phyloP scores from a whole-genome alignment of 1,140 invertebrate genomes.

The Leucophenga varia region DNA sequence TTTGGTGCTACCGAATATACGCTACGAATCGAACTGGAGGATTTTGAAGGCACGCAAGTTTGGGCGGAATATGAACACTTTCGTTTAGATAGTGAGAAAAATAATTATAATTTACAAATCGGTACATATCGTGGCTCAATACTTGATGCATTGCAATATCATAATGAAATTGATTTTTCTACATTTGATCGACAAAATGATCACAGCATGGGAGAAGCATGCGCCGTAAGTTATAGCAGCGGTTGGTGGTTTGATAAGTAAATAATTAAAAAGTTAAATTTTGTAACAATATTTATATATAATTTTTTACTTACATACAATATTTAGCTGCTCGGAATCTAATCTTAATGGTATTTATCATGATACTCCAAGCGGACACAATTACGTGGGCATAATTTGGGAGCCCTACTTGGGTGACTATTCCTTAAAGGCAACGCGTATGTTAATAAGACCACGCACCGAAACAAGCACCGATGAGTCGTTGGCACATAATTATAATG shows the following conservation, averaged over 20 bases:
- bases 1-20: constrained; percentile 55
- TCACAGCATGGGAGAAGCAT: constrained; percentile 28
- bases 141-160: constrained; percentile 62
- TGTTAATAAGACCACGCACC: constrained; percentile 39
- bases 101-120: constrained; percentile 61
- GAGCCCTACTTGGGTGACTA: constrained; percentile 61
- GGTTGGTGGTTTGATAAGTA: constrained; percentile 68
- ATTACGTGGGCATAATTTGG: constrained; percentile 63
- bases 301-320: too few species aligned
- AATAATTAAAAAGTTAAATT: too few species aligned
- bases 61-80: constrained; percentile 60
- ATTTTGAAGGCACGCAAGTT: constrained; percentile 54
- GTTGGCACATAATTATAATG: too few species aligned
- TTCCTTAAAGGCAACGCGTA: constrained; percentile 40
- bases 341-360: constrained; percentile 65
- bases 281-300: too few species aligned
- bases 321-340: constrained; percentile 62
- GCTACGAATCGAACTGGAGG: constrained; percentile 61
- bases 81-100: constrained; percentile 58
- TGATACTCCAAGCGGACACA: constrained; percentile 57
- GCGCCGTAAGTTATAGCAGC: constrained; percentile 58
- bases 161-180: constrained; percentile 63
- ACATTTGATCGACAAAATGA: constrained; percentile 59
- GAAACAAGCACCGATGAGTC: not conserved
- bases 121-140: constrained; percentile 60